Evolutionary conservation across 2,888 invertebrate genomes (phyloP), one percentile per base, ranked within the genome.

Genomic region (Nomada fucata): DNA sequence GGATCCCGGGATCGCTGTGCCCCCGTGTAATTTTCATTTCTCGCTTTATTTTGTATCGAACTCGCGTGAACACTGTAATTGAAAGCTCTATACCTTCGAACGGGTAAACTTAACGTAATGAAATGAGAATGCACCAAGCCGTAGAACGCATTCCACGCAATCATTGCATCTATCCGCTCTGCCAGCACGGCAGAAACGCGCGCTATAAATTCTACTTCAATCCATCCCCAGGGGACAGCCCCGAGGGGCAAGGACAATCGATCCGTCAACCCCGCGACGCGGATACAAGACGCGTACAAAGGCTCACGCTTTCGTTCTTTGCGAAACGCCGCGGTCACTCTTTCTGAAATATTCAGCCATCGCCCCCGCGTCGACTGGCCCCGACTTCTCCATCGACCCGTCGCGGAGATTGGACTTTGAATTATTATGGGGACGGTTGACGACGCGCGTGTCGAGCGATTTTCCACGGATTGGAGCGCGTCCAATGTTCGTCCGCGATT

Each of bases 201-300:
- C 64, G 85, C 87, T 85, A 89, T 90, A 89, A 90, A 90, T 90
- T 89, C 83, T 84, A 88, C 89, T 86, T 73, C 79, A 71, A 83
- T 71, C 63, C 80, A 74, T 80, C 47, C 76, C 82, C 71, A 60
- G 71, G 64, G 63, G 74, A 76, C 79, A 89, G 85, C 89, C 88
- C 89, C 88, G 88, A 85, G 87, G 83, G 82, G 76, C 91, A 90
- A 91, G 91, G 89, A 88, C 91, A 86, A 91, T 91, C 90, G 91
- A 91, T 91, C 88, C 84, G 72, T 63, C 74, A 79, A 76, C 81
- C 81, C 86, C 73, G 87, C 68, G 87, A 87, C 7, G 44, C 87
- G 87, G 86, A 69, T 71, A 59, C 79, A 75, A 77, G 36, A 59
- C 73, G 75, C 77, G 68, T 68, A 57, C 59, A 18, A 18, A 77